A percentile compares a stretch with the other conserved stretches of the same genome.
Evolutionary conservation across 64 coral and sea anemone species (phyloP).

Genomic region (Stichodactyla mertensii): DNA sequence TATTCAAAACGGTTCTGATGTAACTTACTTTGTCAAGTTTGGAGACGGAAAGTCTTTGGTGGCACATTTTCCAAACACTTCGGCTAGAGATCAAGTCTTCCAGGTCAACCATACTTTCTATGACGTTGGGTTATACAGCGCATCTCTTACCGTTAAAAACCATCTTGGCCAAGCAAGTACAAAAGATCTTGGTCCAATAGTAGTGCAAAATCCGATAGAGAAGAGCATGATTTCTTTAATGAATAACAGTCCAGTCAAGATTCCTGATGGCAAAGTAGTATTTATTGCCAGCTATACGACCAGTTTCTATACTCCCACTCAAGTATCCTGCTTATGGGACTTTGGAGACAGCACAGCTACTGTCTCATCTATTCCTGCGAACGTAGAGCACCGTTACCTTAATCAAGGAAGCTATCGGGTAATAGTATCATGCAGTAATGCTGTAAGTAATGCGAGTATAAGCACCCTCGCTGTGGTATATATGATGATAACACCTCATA

Average conservation of each 20-base stretch:
- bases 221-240: neutral
- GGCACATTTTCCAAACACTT: neutral
- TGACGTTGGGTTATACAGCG: neutral
- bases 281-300: neutral
- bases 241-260: neutral
- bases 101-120: neutral
- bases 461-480: neutral
- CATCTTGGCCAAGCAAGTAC: neutral
- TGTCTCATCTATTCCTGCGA: neutral
- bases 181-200: neutral
- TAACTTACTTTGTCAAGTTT: neutral
- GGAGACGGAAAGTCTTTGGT: neutral
- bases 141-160: neutral
- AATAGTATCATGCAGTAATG: neutral
- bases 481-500: conserved; percentile 14
- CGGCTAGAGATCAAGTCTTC: neutral
- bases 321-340: conserved; percentile 9
- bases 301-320: neutral
- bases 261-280: neutral
- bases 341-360: neutral
- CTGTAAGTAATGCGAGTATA: neutral
- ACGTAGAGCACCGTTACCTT: neutral
- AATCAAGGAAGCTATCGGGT: conserved; percentile 16
- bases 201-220: conserved; percentile 3
- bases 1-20: neutral